These are phyloP conservation scores for Kuschelorhynchus macadamiae DNA, from an alignment of 2,888 invertebrate genomes.

Conservation along the genomic window DNA sequence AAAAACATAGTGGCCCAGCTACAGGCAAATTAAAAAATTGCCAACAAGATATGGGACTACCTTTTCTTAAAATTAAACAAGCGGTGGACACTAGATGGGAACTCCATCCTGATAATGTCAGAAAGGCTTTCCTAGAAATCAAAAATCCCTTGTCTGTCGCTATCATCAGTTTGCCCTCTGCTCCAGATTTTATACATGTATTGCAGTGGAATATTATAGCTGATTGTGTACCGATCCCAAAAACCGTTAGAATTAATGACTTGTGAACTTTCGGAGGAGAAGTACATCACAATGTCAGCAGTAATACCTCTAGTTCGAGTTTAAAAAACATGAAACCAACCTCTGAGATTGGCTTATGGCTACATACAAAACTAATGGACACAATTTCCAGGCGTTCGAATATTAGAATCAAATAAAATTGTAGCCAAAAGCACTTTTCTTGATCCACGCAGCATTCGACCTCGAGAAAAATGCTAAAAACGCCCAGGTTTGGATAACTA, in stretches of 20 bases:
- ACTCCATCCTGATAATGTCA: constrained; percentile 50
- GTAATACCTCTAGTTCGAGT: constrained; percentile 52
- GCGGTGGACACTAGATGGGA: constrained; percentile 32
- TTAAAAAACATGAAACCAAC: too few relatives aligned
- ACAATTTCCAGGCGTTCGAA: constrained; percentile 7
- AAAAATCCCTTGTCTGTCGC: too few relatives aligned
- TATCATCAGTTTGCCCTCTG: constrained; percentile 38
- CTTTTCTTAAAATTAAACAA: constrained; percentile 33
- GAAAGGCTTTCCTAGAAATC: too few relatives aligned
- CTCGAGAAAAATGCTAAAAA: constrained; percentile 20
- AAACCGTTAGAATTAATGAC: constrained; percentile 47
- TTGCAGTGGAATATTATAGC: constrained; percentile 53
- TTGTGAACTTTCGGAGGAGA: constrained; percentile 51
- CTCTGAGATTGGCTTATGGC: not conserved
- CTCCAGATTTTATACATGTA: constrained; percentile 50
- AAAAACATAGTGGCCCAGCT: constrained; percentile 43
- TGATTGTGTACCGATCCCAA: constrained; percentile 49
- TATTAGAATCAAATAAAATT: constrained; percentile 50
- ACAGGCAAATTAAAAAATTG: constrained; percentile 35
- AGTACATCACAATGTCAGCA: constrained; percentile 53
- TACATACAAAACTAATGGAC: constrained; percentile 8
- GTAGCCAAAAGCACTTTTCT: constrained; percentile 50
- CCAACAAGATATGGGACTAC: constrained; percentile 32
- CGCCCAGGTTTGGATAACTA: not conserved
- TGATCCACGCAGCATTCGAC: constrained; percentile 50